A percentile compares a stretch with the other conserved stretches of the same genome.
These are phyloP conservation scores for Amblyjoppa proteus DNA, from an alignment of 2,888 invertebrate species.

Conservation along the genomic window DNA sequence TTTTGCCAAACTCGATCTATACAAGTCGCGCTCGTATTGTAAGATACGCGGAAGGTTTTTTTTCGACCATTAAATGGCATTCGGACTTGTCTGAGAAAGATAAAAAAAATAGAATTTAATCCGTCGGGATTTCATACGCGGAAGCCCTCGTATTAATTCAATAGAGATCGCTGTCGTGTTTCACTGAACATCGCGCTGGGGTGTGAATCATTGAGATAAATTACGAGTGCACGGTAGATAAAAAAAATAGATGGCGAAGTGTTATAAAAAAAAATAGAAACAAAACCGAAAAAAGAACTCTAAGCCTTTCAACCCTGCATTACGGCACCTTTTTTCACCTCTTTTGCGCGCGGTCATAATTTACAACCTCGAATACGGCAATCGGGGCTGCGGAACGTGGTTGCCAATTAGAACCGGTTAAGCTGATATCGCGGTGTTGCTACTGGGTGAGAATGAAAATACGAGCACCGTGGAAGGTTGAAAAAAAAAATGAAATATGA, in stretches of 20 bases:
- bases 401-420: slow-evolving; percentile 61
- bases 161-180: not conserved
- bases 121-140: not conserved
- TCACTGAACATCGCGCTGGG: not conserved
- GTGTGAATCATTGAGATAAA: slow-evolving; percentile 2
- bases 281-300: slow-evolving; percentile 10
- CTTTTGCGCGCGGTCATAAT: slow-evolving; percentile 41
- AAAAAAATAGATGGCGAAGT: not conserved
- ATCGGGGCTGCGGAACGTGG: slow-evolving; percentile 40
- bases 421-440: slow-evolving; percentile 51
- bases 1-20: not conserved
- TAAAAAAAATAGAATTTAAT: not conserved
- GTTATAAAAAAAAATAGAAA: slow-evolving; percentile 13
- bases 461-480: not conserved
- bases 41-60: not conserved
- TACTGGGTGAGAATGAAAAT: slow-evolving; percentile 36
- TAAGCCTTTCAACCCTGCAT: slow-evolving; percentile 38
- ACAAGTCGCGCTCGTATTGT: not conserved
- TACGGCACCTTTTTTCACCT: slow-evolving; percentile 49
- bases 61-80: not conserved
- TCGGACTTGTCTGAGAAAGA: not conserved
- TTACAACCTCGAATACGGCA: slow-evolving; percentile 48
- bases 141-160: not conserved
- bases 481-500: slow-evolving; percentile 23
- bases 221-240: not conserved